Percentiles rank a stretch among this genome's conserved stretches.
These are phyloP conservation scores for Eupithecia inturbata DNA, from an alignment of 2,888 invertebrate species.

Conservation along the genomic window DNA sequence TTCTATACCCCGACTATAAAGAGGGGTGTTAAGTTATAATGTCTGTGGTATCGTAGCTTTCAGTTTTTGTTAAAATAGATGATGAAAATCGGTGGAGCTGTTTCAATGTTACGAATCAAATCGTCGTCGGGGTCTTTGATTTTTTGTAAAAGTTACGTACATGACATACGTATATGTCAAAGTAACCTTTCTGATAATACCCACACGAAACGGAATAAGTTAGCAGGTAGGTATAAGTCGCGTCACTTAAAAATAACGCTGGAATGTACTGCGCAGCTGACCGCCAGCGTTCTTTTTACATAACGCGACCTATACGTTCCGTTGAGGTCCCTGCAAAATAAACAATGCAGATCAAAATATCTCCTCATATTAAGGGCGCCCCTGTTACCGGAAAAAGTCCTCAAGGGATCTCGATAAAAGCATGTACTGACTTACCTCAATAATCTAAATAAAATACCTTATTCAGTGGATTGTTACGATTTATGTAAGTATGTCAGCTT, in stretches of 20 bases:
- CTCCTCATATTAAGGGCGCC: neutral
- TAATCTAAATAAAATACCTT: neutral
- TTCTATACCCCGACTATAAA: neutral
- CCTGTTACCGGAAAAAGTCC: neutral
- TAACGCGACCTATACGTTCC: too few species aligned
- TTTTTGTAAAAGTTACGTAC: neutral
- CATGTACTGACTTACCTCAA: neutral
- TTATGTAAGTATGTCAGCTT: constrained; percentile 16
- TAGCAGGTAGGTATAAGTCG: neutral
- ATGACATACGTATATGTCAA: neutral
- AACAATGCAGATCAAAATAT: neutral
- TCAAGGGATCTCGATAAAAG: neutral
- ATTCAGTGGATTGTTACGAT: neutral
- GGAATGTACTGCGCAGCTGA: too few species aligned
- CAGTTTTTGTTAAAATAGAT: neutral
- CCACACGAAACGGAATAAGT: neutral
- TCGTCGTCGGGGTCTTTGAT: neutral
- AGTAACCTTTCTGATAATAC: neutral
- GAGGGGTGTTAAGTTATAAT: neutral
- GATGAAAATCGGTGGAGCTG: neutral
- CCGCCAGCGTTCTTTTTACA: too few species aligned
- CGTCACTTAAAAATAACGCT: too few species aligned
- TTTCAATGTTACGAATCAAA: neutral
- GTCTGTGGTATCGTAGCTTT: neutral
- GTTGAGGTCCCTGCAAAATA: neutral